phyloP scores from a whole-genome alignment of 2,888 invertebrate species.

The Augochlorella aurata region DNA sequence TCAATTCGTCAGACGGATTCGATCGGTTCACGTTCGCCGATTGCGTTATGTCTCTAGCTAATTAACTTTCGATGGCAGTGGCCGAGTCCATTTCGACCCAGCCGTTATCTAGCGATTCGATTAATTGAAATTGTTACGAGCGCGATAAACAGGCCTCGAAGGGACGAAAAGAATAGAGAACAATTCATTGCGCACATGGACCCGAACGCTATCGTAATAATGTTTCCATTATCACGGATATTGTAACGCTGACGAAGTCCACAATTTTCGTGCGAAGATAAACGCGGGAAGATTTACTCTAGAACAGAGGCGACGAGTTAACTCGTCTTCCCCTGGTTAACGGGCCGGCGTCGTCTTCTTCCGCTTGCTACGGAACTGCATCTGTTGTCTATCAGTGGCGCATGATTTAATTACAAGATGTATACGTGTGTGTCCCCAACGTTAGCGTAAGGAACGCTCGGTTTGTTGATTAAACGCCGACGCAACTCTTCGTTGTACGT shows the following conservation, averaged over 20 bases:
- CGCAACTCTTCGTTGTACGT: constrained; percentile 4
- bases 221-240: background rate
- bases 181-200: background rate
- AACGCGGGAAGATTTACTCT: background rate
- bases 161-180: too few relatives aligned
- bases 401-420: background rate
- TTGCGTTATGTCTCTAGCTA: background rate
- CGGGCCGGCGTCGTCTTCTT: background rate
- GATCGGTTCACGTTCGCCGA: background rate
- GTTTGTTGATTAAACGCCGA: constrained; percentile 4
- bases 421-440: background rate
- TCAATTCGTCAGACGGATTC: background rate
- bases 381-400: background rate
- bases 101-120: background rate
- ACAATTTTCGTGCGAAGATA: background rate
- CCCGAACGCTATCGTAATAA: background rate
- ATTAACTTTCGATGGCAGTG: background rate
- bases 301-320: background rate
- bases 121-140: background rate
- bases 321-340: background rate
- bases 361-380: background rate
- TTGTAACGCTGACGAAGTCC: background rate
- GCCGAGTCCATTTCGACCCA: background rate
- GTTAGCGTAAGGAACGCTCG: constrained; percentile 22
- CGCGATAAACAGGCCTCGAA: background rate